Base-by-base conservation (phyloP, 2,113 vertebrate genomes). In the Tautogolabrus adspersus region DNA sequence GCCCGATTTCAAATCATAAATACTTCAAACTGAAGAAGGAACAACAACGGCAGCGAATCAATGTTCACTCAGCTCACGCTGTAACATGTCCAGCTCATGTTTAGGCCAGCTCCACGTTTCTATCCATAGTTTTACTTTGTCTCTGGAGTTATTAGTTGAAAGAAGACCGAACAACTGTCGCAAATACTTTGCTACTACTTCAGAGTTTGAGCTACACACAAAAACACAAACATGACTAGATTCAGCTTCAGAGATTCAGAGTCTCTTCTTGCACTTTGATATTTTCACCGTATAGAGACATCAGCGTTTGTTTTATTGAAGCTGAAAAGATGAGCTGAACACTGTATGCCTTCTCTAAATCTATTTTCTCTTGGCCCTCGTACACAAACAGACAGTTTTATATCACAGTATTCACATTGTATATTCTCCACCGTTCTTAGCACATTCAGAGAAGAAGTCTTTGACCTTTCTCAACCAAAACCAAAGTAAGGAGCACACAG, bases 391-490 rank as follows among this genome's bases (percentile, higher is more conserved):
- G 38, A 38, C 15, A 60, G 22, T 38, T 49, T 58, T 3, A 47
- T 42, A 30, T 58, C 19, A 49, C 18, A 61, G 34, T 26, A 56
- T 56, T 57, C 64, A 77, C 12, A 26, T 30, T 47, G 30, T 23
- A 30, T 70, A 42, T 42, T 47, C 37, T 42, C 30, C 8, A 21
- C 22, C 34, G 40, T 3, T 37, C 60, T 11, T 19, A 42, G 30
- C 58, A 49, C 19, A 54, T 54, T 58, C n/a, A n/a, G 22, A 42
- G 22, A 63, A 47, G 46, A 59, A 21, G 16, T 59, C 59, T 10
- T 19, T 67, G 75, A 78, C 64, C 62, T 75, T 69, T 80, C 6
- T 10, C 40, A 1, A 18, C 11, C 6, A 59, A 52, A 81, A n/a
- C 18, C 30, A 40, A 60, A 81, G 44, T 10, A 70, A 38, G 56